Percentiles rank a stretch among this genome's conserved stretches.
phyloP scores from a whole-genome alignment of 2,888 invertebrate genomes.

The Caenorhabditis sp. region DNA sequence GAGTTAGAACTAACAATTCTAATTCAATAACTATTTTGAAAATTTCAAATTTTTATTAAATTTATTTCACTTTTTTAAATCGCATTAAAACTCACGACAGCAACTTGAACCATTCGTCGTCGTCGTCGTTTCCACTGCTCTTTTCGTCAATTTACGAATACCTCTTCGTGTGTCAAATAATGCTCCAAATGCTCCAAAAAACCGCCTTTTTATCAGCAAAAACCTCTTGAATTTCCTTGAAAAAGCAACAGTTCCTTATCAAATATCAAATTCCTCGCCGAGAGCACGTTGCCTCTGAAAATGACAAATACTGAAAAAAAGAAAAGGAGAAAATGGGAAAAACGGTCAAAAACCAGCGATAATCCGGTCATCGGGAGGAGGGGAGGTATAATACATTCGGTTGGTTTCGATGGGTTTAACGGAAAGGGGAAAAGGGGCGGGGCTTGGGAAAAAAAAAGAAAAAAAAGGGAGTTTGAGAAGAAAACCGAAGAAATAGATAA shows the following conservation, averaged over 20 bases:
- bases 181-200: constrained; percentile 5
- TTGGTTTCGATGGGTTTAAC: too few relatives aligned
- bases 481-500: not conserved
- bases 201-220: constrained; percentile 10
- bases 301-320: not conserved
- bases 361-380: not conserved
- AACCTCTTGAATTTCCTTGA: constrained; percentile 19
- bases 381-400: too few relatives aligned
- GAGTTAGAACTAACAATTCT: too few relatives aligned
- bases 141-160: constrained; percentile 45
- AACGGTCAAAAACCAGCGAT: not conserved
- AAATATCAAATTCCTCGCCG: constrained; percentile 20
- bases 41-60: too few relatives aligned
- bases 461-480: not conserved
- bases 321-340: not conserved
- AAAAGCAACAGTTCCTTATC: constrained; percentile 44
- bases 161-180: too few relatives aligned
- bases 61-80: not conserved
- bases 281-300: constrained; percentile 44
- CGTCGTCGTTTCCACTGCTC: not conserved
- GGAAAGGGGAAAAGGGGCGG: constrained; percentile 8
- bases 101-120: constrained; percentile 59
- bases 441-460: not conserved
- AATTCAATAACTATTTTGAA: too few relatives aligned
- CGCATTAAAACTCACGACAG: constrained; percentile 46